Conservation (phyloP, 2,888 invertebrate genomes). For the Synergus itoensis region DNA sequence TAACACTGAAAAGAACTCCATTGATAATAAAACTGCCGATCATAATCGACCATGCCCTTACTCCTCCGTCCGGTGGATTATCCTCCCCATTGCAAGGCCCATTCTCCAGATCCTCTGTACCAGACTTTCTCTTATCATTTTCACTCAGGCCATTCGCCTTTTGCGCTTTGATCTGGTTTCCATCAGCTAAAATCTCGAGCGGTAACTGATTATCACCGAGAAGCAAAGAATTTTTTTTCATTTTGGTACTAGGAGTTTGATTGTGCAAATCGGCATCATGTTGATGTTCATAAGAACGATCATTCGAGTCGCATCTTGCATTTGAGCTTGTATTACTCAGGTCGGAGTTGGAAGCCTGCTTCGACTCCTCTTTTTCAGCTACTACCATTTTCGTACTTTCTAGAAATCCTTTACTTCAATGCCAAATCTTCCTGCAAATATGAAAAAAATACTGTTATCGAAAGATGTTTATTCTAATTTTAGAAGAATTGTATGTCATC, state of each 20-base stretch:
- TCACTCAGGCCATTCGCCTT: slow-evolving; percentile 45
- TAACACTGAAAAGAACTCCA: slow-evolving; percentile 93
- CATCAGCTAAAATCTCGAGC: slow-evolving; percentile 13
- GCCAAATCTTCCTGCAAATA: not conserved
- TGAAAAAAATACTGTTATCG: not conserved
- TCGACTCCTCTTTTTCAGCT: slow-evolving; percentile 49
- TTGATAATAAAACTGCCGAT: slow-evolving; percentile 92
- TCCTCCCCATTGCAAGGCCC: slow-evolving; percentile 6
- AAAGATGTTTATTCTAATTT: not conserved
- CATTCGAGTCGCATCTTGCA: slow-evolving; percentile 45
- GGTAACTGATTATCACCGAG: slow-evolving; percentile 21
- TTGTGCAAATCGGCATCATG: slow-evolving; percentile 47
- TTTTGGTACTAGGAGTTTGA: slow-evolving; percentile 25
- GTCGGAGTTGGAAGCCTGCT: slow-evolving; percentile 51
- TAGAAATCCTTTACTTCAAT: not conserved
- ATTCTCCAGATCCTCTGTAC: slow-evolving; percentile 44
- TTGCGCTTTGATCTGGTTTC: slow-evolving; percentile 30
- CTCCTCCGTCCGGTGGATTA: slow-evolving; percentile 61
- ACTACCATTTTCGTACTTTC: slow-evolving; percentile 50
- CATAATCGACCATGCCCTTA: slow-evolving; percentile 89
- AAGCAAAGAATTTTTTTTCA: slow-evolving; percentile 42
- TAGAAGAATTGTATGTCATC: not conserved
- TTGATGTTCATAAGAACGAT: slow-evolving; percentile 46
- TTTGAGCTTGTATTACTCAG: slow-evolving; percentile 44
- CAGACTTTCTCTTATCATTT: slow-evolving; percentile 25